Percentiles rank a stretch among this genome's conserved stretches.
phyloP scores from a whole-genome alignment of 2,797 vertebrate genomes.

The Serranus cabrilla region DNA sequence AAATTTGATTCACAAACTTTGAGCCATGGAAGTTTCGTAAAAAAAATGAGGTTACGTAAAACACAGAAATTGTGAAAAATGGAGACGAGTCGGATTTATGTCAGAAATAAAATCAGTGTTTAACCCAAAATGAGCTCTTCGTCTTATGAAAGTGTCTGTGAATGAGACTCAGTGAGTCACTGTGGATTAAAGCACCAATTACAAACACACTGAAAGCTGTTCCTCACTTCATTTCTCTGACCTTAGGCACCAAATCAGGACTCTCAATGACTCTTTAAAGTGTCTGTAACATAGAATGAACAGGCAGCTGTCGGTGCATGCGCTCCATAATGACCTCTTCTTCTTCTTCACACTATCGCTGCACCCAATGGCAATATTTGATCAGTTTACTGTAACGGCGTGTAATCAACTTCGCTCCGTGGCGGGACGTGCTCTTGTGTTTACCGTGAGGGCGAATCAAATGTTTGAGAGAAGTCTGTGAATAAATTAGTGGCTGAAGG shows the following conservation, averaged over 20 bases:
- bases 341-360: constrained; percentile 23
- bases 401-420: constrained; percentile 44
- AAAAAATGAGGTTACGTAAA: too few relatives aligned
- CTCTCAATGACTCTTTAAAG: constrained; percentile 43
- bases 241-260: constrained; percentile 24
- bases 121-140: constrained; percentile 21
- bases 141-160: constrained; percentile 45
- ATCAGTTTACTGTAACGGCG: constrained; percentile 57
- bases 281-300: constrained; percentile 51
- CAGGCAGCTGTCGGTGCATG: constrained; percentile 31
- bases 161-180: constrained; percentile 40
- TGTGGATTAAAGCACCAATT: constrained; percentile 52
- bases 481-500: constrained; percentile 58
- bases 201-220: constrained; percentile 20
- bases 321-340: constrained; percentile 41
- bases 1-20: too few relatives aligned
- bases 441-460: constrained; percentile 38
- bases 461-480: constrained; percentile 31
- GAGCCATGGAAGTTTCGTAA: too few relatives aligned
- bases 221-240: constrained; percentile 23
- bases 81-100: too few relatives aligned
- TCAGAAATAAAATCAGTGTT: constrained; percentile 41
- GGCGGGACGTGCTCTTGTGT: constrained; percentile 39
- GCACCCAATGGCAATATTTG: constrained; percentile 60
- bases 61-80: too few relatives aligned